Base-by-base conservation (phyloP, 2,797 vertebrate genomes). In the Xiphophorus birchmanni region DNA sequence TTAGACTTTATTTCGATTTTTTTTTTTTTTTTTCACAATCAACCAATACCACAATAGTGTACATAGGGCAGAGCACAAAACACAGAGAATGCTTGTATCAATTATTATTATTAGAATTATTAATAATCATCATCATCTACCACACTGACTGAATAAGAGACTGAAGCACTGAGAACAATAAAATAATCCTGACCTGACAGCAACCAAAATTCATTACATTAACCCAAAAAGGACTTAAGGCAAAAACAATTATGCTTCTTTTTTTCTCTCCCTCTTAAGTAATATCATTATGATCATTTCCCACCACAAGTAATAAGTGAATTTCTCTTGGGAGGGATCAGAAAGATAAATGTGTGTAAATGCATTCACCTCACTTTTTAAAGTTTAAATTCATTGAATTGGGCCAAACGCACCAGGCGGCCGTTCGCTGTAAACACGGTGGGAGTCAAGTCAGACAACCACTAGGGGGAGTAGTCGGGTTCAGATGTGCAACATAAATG, bases 81-180 rank as follows among this genome's bases (percentile, higher is more conserved):
- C 91, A 95, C 88, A 91, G 88, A 93, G 77, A 90, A 94, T 93
- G 92, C 82, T 92, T 89, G 76, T 86, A 79, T 91, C 90, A 82
- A 81, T 79, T 82, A 80, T 89, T 89, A 78, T 80, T 88, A 47
- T 48, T 54, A 54, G 2, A 9, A 54, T 54, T 10, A 54, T 26
- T 54, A 26, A 82, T 54, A 54, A 83, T 81, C 13, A 44, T 44
- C 86, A 88, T 87, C 65, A 88, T 93, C 92, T 94, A 95, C 88
- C 87, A 96, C 94, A 94, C 83, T 77, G 90, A 94, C 84, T 86
- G 87, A 93, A 92, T 82, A 92, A 93, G 88, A 94, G 93, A 95
- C 89, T 29, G 85, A 95, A 95, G 92, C 94, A 95, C 93, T 91
- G 94, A 95, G 91, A 93, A 95, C 91, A 90, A 87, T 87, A 92